A percentile compares a stretch with the other conserved stretches of the same genome.
These are phyloP conservation scores for Mamestra brassicae DNA, from an alignment of 2,888 invertebrate species.

Conservation along the genomic window DNA sequence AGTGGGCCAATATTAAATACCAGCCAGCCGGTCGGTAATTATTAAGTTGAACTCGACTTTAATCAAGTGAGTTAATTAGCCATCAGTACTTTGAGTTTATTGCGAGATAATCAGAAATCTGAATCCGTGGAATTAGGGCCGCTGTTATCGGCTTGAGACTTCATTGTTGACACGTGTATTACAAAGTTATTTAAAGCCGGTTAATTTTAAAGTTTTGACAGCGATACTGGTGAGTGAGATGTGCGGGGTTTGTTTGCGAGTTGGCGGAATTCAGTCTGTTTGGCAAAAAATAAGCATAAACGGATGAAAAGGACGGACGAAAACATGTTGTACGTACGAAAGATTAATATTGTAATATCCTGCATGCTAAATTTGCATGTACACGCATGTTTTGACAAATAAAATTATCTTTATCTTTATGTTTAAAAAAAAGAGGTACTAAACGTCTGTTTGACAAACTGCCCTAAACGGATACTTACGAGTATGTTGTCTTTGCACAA, in stretches of 20 bases:
- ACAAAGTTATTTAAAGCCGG: not conserved
- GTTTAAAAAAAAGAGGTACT: no score
- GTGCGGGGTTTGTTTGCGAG: not conserved
- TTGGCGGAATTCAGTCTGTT: not conserved
- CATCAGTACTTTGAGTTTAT: conserved; percentile 13
- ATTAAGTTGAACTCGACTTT: conserved; percentile 17
- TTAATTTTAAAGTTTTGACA: conserved; percentile 2
- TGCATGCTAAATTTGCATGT: no score
- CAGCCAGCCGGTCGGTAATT: not conserved
- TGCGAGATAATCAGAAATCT: conserved; percentile 11
- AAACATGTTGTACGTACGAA: no score
- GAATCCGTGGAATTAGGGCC: not conserved
- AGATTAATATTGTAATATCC: no score
- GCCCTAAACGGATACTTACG: no score
- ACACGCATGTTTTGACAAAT: no score
- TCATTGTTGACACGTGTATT: not conserved
- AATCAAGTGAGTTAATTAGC: conserved; percentile 28
- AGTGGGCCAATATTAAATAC: conserved; percentile 11
- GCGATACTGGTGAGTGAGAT: not conserved
- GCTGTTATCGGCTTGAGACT: not conserved
- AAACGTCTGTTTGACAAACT: no score
- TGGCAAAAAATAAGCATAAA: not conserved
- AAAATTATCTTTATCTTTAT: no score
- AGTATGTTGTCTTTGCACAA: no score
- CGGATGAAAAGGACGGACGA: no score